Percentiles rank a stretch among this genome's conserved stretches.
Evolutionary conservation across 2,113 vertebrate genomes (phyloP).

Genomic region (Ia io): DNA sequence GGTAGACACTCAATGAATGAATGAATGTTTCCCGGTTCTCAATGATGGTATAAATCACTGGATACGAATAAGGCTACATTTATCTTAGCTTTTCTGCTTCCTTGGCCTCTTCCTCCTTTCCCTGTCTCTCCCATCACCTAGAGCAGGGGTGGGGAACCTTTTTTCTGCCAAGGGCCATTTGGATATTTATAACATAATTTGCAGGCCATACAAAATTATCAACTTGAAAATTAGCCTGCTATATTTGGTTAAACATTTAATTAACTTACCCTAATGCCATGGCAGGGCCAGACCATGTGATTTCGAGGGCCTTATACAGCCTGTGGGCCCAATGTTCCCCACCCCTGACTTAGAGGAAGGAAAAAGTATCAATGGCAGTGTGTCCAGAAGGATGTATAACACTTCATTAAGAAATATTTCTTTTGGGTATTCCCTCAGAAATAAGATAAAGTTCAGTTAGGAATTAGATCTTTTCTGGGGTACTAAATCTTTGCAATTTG

Average conservation of each 20-base stretch:
- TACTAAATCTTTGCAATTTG: constrained; percentile 16
- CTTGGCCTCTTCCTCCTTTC: not conserved
- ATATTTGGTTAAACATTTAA: too few relatives aligned
- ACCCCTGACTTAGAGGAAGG: not conserved
- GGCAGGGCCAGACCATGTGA: too few relatives aligned
- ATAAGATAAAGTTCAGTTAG: not conserved
- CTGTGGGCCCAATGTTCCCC: too few relatives aligned
- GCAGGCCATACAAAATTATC: too few relatives aligned
- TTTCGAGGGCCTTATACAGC: too few relatives aligned
- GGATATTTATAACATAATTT: too few relatives aligned
- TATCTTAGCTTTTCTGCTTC: not conserved
- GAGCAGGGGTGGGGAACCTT: too few relatives aligned
- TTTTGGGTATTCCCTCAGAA: not conserved
- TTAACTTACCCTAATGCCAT: too few relatives aligned
- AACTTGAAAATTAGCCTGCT: too few relatives aligned
- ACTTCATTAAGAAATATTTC: not conserved
- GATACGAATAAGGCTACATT: not conserved
- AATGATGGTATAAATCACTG: not conserved
- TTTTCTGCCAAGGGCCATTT: too few relatives aligned
- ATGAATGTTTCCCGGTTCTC: not conserved
- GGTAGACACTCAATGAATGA: not conserved
- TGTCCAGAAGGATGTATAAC: not conserved
- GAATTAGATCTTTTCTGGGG: not conserved
- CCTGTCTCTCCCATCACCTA: not conserved
- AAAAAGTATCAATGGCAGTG: not conserved